Evolutionary conservation across 2,888 invertebrate genomes (phyloP).

Genomic region (Melieria omissa): DNA sequence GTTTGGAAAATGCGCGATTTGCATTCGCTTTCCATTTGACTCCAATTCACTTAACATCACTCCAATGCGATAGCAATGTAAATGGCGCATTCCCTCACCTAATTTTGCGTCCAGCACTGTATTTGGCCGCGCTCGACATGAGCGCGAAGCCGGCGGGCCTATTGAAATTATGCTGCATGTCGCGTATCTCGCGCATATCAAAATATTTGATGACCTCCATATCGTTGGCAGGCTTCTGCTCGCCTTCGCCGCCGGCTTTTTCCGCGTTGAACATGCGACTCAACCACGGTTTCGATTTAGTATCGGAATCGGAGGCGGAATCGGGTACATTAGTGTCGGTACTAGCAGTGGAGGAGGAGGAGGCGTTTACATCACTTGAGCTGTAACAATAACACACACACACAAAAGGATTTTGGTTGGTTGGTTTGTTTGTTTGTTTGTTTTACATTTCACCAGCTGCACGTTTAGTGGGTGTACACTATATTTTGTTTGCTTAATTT

Average conservation of each 20-base stretch:
- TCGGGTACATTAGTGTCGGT: conserved; percentile 56
- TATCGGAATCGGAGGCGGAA: conserved; percentile 54
- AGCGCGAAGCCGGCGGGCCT: conserved; percentile 64
- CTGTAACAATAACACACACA: conserved; percentile 61
- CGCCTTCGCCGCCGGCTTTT: conserved; percentile 44
- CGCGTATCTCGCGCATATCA: conserved; percentile 56
- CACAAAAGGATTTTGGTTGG: conserved; percentile 44
- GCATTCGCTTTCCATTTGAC: too few relatives aligned
- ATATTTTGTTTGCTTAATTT: too few relatives aligned
- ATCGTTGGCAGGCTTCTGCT: conserved; percentile 42
- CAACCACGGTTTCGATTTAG: conserved; percentile 65
- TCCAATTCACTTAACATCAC: too few relatives aligned
- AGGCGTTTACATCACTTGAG: conserved; percentile 62
- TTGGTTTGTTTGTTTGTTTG: conserved; percentile 37
- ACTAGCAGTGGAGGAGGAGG: conserved; percentile 57
- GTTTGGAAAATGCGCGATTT: too few relatives aligned
- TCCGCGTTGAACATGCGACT: conserved; percentile 64
- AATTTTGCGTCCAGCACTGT: conserved; percentile 67
- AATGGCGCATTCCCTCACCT: conserved; percentile 65
- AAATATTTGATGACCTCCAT: conserved; percentile 60
- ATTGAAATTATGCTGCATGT: conserved; percentile 62
- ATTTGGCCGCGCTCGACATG: conserved; percentile 59
- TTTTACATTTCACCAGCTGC: too few relatives aligned
- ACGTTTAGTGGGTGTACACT: too few relatives aligned
- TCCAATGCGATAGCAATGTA: too few relatives aligned